Evolutionary conservation across 2,797 vertebrate species (phyloP).

Genomic region (Aphelocoma californica): DNA sequence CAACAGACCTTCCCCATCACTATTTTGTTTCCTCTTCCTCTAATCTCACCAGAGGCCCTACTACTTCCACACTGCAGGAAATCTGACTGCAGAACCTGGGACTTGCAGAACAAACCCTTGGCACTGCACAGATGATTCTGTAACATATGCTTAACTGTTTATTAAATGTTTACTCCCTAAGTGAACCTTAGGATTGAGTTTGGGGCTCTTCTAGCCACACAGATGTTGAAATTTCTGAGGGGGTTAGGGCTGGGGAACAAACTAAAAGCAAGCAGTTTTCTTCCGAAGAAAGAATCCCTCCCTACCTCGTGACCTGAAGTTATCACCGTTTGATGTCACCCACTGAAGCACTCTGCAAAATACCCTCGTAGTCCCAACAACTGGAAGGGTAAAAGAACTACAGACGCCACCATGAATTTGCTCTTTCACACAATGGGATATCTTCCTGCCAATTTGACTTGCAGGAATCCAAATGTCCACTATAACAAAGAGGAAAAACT

Average conservation of each 20-base stretch:
- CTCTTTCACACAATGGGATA: neutral
- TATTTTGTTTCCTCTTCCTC: neutral
- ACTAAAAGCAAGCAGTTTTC: neutral
- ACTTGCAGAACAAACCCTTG: neutral
- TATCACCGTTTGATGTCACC: neutral
- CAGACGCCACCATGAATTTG: neutral
- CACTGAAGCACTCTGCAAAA: neutral
- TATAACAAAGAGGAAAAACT: neutral
- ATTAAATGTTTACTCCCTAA: neutral
- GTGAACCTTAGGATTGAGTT: neutral
- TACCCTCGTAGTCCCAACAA: neutral
- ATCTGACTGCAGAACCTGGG: neutral
- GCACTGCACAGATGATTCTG: neutral
- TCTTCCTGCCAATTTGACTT: neutral
- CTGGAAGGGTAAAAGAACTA: neutral
- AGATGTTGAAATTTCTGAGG: neutral
- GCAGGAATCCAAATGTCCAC: neutral
- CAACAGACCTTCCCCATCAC: neutral
- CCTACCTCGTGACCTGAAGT: neutral
- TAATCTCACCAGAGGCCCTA: neutral
- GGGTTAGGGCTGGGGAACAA: neutral
- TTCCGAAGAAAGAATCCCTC: neutral
- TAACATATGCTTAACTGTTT: neutral
- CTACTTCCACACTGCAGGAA: neutral
- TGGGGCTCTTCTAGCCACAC: neutral